These are phyloP conservation scores for Leptinotarsa undecemlineata DNA, from an alignment of 1,140 invertebrate species.

Conservation along the genomic window DNA sequence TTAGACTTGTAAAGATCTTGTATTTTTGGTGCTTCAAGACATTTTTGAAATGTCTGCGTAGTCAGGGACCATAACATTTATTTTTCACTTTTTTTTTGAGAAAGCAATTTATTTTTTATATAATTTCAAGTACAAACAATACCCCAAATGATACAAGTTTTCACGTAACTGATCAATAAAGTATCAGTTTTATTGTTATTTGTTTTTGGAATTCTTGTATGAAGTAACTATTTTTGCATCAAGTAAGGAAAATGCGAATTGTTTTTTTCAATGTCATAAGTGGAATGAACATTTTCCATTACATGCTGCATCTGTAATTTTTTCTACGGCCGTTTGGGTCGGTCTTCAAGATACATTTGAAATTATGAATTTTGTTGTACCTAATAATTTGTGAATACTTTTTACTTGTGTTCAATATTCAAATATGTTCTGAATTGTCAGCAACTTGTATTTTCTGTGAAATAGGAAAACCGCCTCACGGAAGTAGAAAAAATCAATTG, in stretches of 20 bases:
- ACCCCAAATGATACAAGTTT: background rate
- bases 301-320: background rate
- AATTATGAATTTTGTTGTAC: background rate
- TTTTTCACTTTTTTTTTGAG: conserved; percentile 9
- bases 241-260: background rate
- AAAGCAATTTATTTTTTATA: conserved; percentile 23
- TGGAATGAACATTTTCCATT: background rate
- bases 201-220: background rate
- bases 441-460: background rate
- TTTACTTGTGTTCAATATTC: too few species aligned
- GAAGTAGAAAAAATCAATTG: background rate
- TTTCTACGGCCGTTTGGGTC: too few species aligned
- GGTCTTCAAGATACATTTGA: background rate
- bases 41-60: conserved; percentile 26
- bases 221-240: background rate
- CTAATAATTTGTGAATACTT: too few species aligned
- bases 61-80: conserved; percentile 26
- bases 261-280: background rate
- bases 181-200: background rate
- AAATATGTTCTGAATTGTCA: too few species aligned
- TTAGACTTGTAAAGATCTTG: conserved; percentile 12
- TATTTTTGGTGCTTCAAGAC: conserved; percentile 28
- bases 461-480: background rate
- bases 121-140: conserved; percentile 1
- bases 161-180: background rate